Evolutionary conservation across 2,888 invertebrate species (phyloP), one percentile per base, ranked within the genome.

Genomic region (Psococerastis gibbosa): DNA sequence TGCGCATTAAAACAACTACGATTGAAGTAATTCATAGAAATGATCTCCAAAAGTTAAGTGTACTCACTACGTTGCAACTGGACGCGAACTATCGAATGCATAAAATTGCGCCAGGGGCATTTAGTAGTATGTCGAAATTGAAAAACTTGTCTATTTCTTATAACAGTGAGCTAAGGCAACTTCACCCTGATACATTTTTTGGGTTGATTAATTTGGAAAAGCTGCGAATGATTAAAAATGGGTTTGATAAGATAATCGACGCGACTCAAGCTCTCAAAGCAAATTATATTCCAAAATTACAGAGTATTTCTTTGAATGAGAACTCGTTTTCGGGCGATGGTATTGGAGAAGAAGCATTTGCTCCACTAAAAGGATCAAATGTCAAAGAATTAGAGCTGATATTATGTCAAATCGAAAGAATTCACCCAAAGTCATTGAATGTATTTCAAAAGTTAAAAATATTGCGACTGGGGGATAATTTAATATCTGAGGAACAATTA

Each of bases 71-170:
- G 3, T 53, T 73, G 9, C 63, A 66, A 49, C 64, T 73, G 45
- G 71, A 71, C 54, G 68, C 67, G 1, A 73, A 73, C 50, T 63
- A 64, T 48, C 59, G 64, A 42, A 56, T 73, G n/a, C 59, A 50
- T 11, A 55, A 57, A 42, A 61, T 74, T 18, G 60, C 67, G 49
- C 61, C 66, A 0, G 67, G 68, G 5, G 52, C 60, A 1, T 73
- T 73, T 51, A 53, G 55, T 15, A 65, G 68, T 47, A 56, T 73
- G 49, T 60, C 56, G 0, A 61, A 60, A 15, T 52, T 73, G 20
- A 56, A 60, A 34, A 67, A 68, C 42, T 53, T 73, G 8, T 69
- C 70, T 0, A 67, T 73, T 51, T 69, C 69, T 0, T 69, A 66
- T 51, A 73, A 72, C 50, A 61, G 62, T 2, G 58, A 62, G 8